Conservation (phyloP, 2,797 vertebrate genomes). For the Gymnoscopelus microlampas region DNA sequence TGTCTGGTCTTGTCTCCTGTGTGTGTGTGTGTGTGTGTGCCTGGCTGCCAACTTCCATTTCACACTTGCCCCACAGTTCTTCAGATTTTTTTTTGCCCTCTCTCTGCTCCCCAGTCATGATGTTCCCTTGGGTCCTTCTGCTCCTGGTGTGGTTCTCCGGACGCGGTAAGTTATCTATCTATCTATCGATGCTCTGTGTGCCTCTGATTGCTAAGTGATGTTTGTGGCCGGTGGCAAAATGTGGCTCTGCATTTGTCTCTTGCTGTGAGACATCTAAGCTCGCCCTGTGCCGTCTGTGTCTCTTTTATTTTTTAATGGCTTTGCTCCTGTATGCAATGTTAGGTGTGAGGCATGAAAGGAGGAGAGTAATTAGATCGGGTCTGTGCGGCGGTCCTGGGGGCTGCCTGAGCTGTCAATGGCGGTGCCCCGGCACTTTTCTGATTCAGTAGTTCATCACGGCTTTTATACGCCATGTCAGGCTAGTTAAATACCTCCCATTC, state of each 20-base stretch:
- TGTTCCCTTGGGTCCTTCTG: constrained; percentile 69
- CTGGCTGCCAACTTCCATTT: constrained; percentile 75
- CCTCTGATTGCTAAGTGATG: constrained; percentile 47
- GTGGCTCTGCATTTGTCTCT: constrained; percentile 42
- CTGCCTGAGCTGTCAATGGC: constrained; percentile 13
- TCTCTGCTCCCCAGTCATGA: constrained; percentile 71
- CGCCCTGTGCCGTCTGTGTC: constrained; percentile 36
- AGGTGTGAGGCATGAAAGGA: constrained; percentile 26
- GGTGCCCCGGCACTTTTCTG: constrained; percentile 29
- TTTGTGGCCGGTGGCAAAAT: constrained; percentile 26
- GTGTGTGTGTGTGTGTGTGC: constrained; percentile 51
- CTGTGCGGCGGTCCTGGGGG: constrained; percentile 6
- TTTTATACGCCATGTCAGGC: constrained; percentile 35
- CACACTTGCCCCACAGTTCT: constrained; percentile 71
- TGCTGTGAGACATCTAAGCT: constrained; percentile 45
- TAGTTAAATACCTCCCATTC: constrained; percentile 63
- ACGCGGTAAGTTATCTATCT: constrained; percentile 74
- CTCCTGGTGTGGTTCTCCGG: constrained; percentile 75
- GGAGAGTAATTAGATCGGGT: constrained; percentile 12
- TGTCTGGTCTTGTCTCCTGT: constrained; percentile 56
- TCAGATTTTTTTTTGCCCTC: constrained; percentile 70
- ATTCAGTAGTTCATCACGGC: constrained; percentile 25
- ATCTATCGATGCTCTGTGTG: constrained; percentile 50
- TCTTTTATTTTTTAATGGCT: constrained; percentile 20
- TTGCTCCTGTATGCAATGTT: constrained; percentile 17